Evolutionary conservation across 2,888 invertebrate species (phyloP), one percentile per base, ranked within the genome.

Genomic region (Drosophila recens): DNA sequence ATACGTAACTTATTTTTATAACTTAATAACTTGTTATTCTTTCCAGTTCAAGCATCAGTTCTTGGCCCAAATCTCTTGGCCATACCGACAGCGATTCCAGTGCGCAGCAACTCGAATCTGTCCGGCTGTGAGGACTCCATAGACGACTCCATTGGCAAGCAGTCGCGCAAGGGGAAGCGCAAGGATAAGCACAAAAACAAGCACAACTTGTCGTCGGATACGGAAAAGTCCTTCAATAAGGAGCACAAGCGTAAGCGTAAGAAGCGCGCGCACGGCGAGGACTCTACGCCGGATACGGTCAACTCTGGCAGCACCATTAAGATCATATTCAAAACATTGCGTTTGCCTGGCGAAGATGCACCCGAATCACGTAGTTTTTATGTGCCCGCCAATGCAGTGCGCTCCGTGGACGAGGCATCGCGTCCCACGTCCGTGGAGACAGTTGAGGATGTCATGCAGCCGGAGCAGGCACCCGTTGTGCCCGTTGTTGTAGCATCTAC

Each of bases 291-390:
- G 46, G 81, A 87, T 30, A 70, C 61, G 3, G 45, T 63, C 23
- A 67, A 73, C 33, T 49, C 66, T 0, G 74, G 75, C 15, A 70
- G 83, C 46, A 95, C 96, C 90, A 97, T 97, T 62, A 97, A 96
- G 67, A 96, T 97, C 54, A 97, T 97, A 79, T 92, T 93, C 40
- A 93, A 93, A 79, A 91, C 92, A 6, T 67, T 93, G 23, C 92
- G 92, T 9, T 71, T 92, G 58, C 93, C 93, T 0, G 92, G 92
- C 15, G 92, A 97, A 87, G 96, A 96, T 17, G 96, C 96, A 64
- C 97, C 97, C 1, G 96, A 96, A 89, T 96, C 96, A 0, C 96
- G 96, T 90, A 95, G 96, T 93, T 96, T 96, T 90, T 96, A 96
- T 89, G 96, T 96, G 10, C 95, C 95, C 0, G 95, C 95, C 6